phyloP scores from a whole-genome alignment of 2,888 invertebrate species.

The Andrena trimmerana region DNA sequence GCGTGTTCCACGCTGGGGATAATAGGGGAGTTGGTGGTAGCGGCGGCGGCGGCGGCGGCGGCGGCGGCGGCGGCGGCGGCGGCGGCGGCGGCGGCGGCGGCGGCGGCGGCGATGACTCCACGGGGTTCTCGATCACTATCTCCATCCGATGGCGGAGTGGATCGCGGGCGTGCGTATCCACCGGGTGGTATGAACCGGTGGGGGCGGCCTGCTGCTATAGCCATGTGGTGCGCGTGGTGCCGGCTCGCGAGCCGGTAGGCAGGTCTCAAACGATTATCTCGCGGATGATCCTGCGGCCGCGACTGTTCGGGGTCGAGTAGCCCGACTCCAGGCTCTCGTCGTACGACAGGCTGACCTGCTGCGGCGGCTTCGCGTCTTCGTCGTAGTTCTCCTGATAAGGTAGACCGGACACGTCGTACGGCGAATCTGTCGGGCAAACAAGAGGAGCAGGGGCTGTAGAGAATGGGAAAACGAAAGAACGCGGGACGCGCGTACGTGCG shows the following conservation, averaged over 20 bases:
- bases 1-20: neutral
- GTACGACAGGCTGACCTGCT: constrained; percentile 95
- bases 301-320: constrained; percentile 97
- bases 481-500: constrained; percentile 28
- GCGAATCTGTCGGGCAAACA: constrained; percentile 89
- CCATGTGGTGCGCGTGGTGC: constrained; percentile 83
- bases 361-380: constrained; percentile 93
- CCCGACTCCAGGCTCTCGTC: constrained; percentile 97
- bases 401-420: constrained; percentile 97
- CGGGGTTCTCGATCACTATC: constrained; percentile 82
- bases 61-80: constrained; percentile 38
- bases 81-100: constrained; percentile 35
- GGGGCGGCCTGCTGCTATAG: constrained; percentile 84
- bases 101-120: constrained; percentile 59
- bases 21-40: neutral
- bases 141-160: constrained; percentile 80
- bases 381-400: constrained; percentile 93
- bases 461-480: constrained; percentile 27
- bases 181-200: constrained; percentile 58
- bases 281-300: constrained; percentile 95
- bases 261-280: constrained; percentile 95
- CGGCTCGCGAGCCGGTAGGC: constrained; percentile 84
- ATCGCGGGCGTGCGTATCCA: constrained; percentile 49
- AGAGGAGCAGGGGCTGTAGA: constrained; percentile 21
- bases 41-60: constrained; percentile 35